phyloP scores from a whole-genome alignment of 2,797 vertebrate species.

The Vultur gryphus region DNA sequence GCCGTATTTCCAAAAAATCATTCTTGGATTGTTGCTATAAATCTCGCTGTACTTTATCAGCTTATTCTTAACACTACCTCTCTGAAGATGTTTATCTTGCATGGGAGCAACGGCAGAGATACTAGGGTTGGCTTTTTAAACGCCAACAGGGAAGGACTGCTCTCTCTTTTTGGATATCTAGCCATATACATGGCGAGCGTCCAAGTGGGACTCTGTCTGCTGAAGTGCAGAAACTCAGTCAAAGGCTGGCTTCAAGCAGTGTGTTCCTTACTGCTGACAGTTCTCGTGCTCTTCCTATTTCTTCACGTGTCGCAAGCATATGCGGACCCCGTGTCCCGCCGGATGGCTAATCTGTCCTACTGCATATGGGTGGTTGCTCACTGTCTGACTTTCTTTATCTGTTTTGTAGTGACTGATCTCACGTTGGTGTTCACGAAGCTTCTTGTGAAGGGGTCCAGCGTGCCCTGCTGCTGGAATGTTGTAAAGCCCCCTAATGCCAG shows the following conservation, averaged over 20 bases:
- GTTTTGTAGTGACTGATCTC: conserved; percentile 78
- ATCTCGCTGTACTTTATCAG: conserved; percentile 81
- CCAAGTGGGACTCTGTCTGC: conserved; percentile 85
- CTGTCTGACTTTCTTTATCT: conserved; percentile 80
- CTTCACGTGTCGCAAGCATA: conserved; percentile 73
- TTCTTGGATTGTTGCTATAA: conserved; percentile 79
- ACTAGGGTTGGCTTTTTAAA: conserved; percentile 79
- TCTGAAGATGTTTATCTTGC: conserved; percentile 83
- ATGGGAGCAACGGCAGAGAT: conserved; percentile 77
- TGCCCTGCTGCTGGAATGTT: conserved; percentile 83
- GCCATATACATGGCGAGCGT: conserved; percentile 89
- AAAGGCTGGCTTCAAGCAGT: conserved; percentile 79
- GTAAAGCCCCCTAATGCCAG: neutral
- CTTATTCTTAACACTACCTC: conserved; percentile 77
- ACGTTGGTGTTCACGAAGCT: conserved; percentile 81
- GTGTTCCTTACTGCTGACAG: conserved; percentile 63
- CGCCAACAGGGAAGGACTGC: conserved; percentile 92
- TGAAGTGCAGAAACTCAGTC: conserved; percentile 73
- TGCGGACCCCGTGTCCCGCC: conserved; percentile 85
- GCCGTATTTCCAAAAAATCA: conserved; percentile 72
- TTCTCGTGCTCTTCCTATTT: conserved; percentile 64
- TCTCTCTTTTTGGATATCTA: conserved; percentile 86
- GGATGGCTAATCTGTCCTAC: conserved; percentile 89
- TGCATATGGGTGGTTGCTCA: conserved; percentile 88
- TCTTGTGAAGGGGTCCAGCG: conserved; percentile 68